phyloP scores from a whole-genome alignment of 2,797 vertebrate species.

The Clarias fuscus region DNA sequence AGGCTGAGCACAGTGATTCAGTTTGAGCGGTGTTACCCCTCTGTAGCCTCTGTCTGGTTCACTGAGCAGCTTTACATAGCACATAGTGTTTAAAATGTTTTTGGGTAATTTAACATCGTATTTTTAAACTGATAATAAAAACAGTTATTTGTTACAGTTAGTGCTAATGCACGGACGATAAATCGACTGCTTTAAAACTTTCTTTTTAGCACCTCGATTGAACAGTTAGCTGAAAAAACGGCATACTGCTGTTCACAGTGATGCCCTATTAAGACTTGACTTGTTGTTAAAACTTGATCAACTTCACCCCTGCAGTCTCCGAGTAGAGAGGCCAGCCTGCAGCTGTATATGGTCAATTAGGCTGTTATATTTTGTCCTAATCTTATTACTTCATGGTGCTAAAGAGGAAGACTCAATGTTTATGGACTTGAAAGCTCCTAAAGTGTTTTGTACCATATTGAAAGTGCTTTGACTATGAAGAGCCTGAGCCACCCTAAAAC shows the following conservation, averaged over 20 bases:
- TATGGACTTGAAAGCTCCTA: constrained; percentile 55
- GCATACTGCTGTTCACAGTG: neutral
- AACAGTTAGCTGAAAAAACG: neutral
- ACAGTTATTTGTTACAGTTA: neutral
- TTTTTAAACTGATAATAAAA: neutral
- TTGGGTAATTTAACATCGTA: neutral
- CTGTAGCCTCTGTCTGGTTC: constrained; percentile 24
- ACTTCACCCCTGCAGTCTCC: neutral
- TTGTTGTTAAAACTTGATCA: constrained; percentile 25
- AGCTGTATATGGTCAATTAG: constrained; percentile 33
- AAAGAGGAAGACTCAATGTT: constrained; percentile 48
- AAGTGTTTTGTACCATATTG: constrained; percentile 44
- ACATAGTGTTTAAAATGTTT: neutral
- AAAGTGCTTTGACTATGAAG: constrained; percentile 37
- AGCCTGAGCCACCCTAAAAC: neutral
- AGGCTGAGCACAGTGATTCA: constrained; percentile 54
- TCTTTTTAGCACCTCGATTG: neutral
- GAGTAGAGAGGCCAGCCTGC: constrained; percentile 13
- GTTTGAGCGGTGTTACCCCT: constrained; percentile 35
- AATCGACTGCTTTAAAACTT: neutral
- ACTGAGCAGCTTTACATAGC: neutral
- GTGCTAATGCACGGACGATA: neutral
- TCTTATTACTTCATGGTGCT: constrained; percentile 53
- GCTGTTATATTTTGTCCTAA: constrained; percentile 41
- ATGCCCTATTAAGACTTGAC: neutral